phyloP scores from a whole-genome alignment of 2,888 invertebrate species.

The Lucinisca nassula region DNA sequence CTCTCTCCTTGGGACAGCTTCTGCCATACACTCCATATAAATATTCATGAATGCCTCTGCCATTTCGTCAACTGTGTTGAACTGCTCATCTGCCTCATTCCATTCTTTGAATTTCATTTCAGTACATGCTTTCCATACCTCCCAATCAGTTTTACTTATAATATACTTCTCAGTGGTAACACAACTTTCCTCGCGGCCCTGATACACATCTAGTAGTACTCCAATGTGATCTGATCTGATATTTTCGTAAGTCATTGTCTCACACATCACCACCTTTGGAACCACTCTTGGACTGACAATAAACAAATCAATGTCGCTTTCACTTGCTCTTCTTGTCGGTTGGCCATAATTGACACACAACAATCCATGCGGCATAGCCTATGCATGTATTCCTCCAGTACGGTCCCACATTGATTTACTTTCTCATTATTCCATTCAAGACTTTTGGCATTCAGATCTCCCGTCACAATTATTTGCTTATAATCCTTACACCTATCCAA shows the following conservation, averaged over 20 bases:
- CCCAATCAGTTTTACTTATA: background rate
- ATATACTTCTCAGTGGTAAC: background rate
- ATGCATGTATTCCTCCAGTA: background rate
- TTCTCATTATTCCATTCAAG: background rate
- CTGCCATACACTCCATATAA: constrained; percentile 17
- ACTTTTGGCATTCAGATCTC: background rate
- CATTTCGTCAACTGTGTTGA: constrained; percentile 5
- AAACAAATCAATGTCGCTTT: constrained; percentile 19
- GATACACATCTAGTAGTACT: background rate
- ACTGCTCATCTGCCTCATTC: background rate
- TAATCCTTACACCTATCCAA: background rate
- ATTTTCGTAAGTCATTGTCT: constrained; percentile 7
- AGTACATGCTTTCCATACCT: background rate
- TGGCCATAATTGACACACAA: background rate
- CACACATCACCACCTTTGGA: constrained; percentile 16
- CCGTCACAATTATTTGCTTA: background rate
- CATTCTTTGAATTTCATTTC: constrained; percentile 15
- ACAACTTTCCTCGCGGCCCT: background rate
- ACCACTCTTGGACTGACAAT: constrained; percentile 1
- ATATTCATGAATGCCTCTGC: no score
- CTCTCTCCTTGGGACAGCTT: constrained; percentile 10
- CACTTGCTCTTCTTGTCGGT: constrained; percentile 11
- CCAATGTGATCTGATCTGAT: constrained; percentile 7
- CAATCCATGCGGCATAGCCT: no score
- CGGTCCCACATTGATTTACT: background rate